Evolutionary conservation across 2,113 vertebrate genomes (phyloP).

Genomic region (Colaptes auratus): DNA sequence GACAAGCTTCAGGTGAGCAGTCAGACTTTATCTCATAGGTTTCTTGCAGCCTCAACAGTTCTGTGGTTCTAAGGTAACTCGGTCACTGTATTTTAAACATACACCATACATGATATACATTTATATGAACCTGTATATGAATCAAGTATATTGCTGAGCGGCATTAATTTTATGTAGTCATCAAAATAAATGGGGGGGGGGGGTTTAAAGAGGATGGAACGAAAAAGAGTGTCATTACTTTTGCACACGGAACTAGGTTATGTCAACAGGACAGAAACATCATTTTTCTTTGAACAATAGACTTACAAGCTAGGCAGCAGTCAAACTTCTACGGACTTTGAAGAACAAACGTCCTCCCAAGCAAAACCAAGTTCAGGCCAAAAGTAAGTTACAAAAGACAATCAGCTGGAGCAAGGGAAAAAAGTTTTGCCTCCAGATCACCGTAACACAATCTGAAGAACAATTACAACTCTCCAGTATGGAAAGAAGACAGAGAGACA

Average conservation of each 20-base stretch:
- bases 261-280: background rate
- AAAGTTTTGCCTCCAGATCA: background rate
- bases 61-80: too few species aligned
- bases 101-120: background rate
- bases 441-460: background rate
- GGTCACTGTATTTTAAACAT: background rate
- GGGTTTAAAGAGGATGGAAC: background rate
- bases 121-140: background rate
- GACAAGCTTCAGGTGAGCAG: too few species aligned
- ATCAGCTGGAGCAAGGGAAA: background rate
- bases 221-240: background rate
- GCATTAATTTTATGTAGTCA: background rate
- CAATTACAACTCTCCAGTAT: background rate
- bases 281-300: background rate
- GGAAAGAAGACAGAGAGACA: background rate
- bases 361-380: background rate
- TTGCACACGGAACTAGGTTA: background rate
- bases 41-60: too few species aligned
- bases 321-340: background rate
- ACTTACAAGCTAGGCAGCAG: background rate
- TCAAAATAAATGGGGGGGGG: background rate
- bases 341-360: background rate
- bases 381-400: background rate
- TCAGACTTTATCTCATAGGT: too few species aligned
- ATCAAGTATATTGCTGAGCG: background rate